Percentiles rank a stretch among this genome's conserved stretches.
Conservation (phyloP, 2,113 vertebrate genomes). For the Cranoglanis bouderius region DNA sequence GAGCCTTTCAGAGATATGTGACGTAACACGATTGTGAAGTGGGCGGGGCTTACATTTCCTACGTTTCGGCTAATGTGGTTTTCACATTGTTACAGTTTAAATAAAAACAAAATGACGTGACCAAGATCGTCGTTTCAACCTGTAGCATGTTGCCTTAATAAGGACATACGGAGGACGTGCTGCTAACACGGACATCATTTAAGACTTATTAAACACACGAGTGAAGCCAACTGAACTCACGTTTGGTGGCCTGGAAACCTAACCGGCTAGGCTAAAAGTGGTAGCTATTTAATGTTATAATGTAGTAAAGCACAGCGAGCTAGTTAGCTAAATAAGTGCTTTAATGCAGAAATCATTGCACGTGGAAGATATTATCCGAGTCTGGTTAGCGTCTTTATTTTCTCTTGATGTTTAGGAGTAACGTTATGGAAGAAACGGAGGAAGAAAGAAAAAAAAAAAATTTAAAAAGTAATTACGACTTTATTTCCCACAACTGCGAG, state of each 20-base stretch:
- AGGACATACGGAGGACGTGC: no score
- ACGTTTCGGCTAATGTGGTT: not conserved
- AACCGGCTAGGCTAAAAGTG: not conserved
- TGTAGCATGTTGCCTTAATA: not conserved
- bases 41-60: not conserved
- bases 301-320: not conserved
- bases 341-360: not conserved
- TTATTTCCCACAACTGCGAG: no score
- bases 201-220: not conserved
- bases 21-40: not conserved
- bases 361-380: not conserved
- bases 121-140: not conserved
- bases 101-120: not conserved
- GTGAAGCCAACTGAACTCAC: not conserved
- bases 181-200: not conserved
- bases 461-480: no score
- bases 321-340: not conserved
- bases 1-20: not conserved
- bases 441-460: no score
- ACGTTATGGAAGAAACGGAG: no score
- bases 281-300: not conserved
- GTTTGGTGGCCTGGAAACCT: not conserved
- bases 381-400: not conserved
- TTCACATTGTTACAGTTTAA: not conserved
- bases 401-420: no score